phyloP scores from a whole-genome alignment of 2,888 invertebrate genomes.

The Oxyscelio sp. region DNA sequence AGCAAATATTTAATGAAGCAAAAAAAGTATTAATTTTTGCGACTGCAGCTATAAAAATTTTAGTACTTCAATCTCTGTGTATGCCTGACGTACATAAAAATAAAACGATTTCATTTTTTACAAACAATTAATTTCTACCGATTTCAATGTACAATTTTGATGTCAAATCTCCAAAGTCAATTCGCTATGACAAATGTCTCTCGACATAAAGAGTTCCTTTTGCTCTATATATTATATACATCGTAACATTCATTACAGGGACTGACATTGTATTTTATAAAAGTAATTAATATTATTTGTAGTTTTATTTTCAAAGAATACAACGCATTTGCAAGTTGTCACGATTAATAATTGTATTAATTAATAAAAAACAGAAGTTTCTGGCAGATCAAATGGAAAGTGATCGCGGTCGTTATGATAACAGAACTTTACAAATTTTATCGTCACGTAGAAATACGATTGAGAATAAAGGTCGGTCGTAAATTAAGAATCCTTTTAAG shows the following conservation, averaged over 20 bases:
- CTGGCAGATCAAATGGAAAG: constrained; percentile 1
- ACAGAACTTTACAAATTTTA: constrained; percentile 12
- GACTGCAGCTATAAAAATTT: constrained; percentile 44
- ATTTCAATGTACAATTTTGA: constrained; percentile 31
- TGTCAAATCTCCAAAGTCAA: not conserved
- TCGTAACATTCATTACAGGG: too few species aligned
- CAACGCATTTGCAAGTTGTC: constrained; percentile 21
- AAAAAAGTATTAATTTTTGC: constrained; percentile 53
- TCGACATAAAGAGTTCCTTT: too few species aligned
- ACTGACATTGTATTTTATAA: too few species aligned
- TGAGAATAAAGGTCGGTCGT: constrained; percentile 33
- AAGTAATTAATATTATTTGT: too few species aligned
- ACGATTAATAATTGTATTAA: constrained; percentile 30
- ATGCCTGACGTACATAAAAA: constrained; percentile 41
- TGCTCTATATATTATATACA: too few species aligned
- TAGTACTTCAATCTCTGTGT: constrained; percentile 40
- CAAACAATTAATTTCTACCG: constrained; percentile 51
- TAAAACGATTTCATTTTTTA: constrained; percentile 36
- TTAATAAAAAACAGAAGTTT: constrained; percentile 26
- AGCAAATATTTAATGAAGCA: constrained; percentile 49
- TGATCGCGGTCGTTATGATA: constrained; percentile 39
- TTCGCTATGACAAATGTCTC: not conserved
- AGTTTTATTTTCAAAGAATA: too few species aligned
- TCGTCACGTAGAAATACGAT: constrained; percentile 26
- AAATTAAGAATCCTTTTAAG: constrained; percentile 51